Conservation (phyloP, 1,140 invertebrate genomes). For the Trissolcus basalis region DNA sequence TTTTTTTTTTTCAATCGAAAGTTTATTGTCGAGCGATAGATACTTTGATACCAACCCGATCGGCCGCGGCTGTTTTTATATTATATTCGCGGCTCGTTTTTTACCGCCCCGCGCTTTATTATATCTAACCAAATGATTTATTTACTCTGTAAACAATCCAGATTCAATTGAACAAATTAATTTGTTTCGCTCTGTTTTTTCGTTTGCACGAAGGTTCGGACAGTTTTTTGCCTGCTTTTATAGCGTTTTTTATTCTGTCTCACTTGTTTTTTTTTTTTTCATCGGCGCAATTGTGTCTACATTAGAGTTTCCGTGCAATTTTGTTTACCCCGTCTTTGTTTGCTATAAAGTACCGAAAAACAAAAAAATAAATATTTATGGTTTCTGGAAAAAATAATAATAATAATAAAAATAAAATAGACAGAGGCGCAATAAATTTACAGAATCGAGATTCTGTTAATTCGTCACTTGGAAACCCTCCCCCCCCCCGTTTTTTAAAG, state of each 20-base stretch:
- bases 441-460: too few species aligned
- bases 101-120: conserved; percentile 20
- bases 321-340: too few species aligned
- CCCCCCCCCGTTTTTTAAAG: too few species aligned
- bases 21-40: conserved; percentile 25
- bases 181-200: conserved; percentile 26
- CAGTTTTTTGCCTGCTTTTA: not conserved
- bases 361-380: too few species aligned
- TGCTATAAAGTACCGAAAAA: too few species aligned
- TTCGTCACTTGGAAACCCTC: too few species aligned
- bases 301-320: too few species aligned
- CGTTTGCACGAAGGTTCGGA: not conserved
- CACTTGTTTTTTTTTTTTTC: conserved; percentile 7
- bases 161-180: conserved; percentile 39
- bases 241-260: not conserved
- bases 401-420: too few species aligned
- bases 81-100: conserved; percentile 31
- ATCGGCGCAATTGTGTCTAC: too few species aligned
- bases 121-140: conserved; percentile 45
- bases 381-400: too few species aligned
- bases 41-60: conserved; percentile 6
- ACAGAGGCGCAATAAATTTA: too few species aligned
- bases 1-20: conserved; percentile 43
- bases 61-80: conserved; percentile 21
- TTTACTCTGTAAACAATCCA: conserved; percentile 34